Evolutionary conservation across 2,888 invertebrate species (phyloP).

Genomic region (Alentia gelatinosa): DNA sequence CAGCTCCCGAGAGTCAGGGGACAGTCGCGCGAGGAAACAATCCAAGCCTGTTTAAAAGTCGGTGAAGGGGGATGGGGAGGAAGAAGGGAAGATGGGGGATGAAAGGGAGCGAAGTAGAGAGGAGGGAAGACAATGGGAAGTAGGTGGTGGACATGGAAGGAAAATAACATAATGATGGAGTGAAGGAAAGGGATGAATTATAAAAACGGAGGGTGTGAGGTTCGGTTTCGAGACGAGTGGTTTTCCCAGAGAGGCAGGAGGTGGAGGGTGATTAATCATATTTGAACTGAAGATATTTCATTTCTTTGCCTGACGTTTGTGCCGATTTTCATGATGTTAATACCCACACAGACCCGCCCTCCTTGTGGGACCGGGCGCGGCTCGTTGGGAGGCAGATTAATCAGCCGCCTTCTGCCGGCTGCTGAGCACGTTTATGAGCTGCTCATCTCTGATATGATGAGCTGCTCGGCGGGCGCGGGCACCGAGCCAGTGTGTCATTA

Average conservation of each 20-base stretch:
- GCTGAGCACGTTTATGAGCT: slow-evolving; percentile 43
- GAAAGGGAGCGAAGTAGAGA: background rate
- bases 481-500: background rate
- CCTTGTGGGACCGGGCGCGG: background rate
- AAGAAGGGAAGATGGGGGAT: background rate
- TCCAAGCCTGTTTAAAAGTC: background rate
- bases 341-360: background rate
- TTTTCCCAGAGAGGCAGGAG: too few species aligned
- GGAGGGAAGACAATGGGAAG: too few species aligned
- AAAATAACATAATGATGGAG: too few species aligned
- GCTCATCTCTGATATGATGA: slow-evolving; percentile 38
- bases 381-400: slow-evolving; percentile 20
- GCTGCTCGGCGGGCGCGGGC: too few species aligned
- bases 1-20: background rate
- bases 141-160: too few species aligned
- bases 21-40: background rate
- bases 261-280: slow-evolving; percentile 7
- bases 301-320: slow-evolving; percentile 39
- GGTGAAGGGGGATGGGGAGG: background rate
- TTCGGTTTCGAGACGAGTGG: too few species aligned
- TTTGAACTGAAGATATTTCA: slow-evolving; percentile 48
- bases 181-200: too few species aligned
- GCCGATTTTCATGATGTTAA: slow-evolving; percentile 54
- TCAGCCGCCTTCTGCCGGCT: background rate
- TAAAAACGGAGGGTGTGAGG: too few species aligned